phyloP scores from a whole-genome alignment of 2,888 invertebrate species.

The Tenthredo scrophulariae region DNA sequence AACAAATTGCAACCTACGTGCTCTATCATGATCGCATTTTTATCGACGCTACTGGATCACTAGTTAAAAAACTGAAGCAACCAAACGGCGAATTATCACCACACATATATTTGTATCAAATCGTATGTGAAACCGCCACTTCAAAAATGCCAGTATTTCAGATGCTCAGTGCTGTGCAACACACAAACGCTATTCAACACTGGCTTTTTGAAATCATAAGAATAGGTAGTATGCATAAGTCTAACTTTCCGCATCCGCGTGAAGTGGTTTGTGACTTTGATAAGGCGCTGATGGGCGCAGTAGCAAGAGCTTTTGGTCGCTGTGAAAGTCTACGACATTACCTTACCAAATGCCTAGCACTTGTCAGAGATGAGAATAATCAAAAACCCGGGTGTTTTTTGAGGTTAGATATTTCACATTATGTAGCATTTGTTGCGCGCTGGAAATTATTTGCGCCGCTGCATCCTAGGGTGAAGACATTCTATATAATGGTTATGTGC shows the following conservation, averaged over 20 bases:
- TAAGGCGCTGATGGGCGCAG: constrained; percentile 57
- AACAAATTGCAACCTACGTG: constrained; percentile 18
- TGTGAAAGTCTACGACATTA: constrained; percentile 11
- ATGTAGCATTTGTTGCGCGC: constrained; percentile 8
- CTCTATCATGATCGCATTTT: constrained; percentile 25
- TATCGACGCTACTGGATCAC: constrained; percentile 29
- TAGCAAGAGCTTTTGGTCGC: constrained; percentile 55
- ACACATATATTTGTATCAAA: constrained; percentile 58
- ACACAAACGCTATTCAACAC: constrained; percentile 56
- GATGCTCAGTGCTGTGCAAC: constrained; percentile 57
- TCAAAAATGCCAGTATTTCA: constrained; percentile 58
- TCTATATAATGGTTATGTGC: constrained; percentile 36
- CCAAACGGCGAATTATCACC: constrained; percentile 57
- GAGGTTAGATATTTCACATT: constrained; percentile 33
- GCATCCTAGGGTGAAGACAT: constrained; percentile 20
- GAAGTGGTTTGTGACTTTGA: constrained; percentile 59
- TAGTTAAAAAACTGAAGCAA: constrained; percentile 41
- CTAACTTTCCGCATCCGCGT: constrained; percentile 56
- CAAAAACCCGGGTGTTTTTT: constrained; percentile 20
- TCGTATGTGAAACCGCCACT: constrained; percentile 53
- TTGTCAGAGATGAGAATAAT: not conserved
- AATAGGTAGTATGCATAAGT: constrained; percentile 53
- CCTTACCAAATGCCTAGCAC: not conserved
- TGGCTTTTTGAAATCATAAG: constrained; percentile 57
- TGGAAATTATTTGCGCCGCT: constrained; percentile 1